phyloP scores from a whole-genome alignment of 37 sponge, comb jelly and placozoan species.

The Halisarca cf. caerulea region DNA sequence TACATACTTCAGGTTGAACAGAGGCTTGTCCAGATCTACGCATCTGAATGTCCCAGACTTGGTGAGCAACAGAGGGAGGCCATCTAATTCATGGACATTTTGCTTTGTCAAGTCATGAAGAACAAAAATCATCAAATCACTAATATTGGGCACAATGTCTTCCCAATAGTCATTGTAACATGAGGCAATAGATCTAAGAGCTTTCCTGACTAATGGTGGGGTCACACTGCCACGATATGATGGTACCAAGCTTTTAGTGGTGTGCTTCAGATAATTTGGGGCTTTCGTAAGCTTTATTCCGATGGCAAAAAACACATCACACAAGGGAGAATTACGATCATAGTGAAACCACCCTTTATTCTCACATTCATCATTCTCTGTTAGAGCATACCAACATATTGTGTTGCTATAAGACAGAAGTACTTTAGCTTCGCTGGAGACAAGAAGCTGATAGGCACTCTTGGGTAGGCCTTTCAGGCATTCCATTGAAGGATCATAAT shows the following conservation, averaged over 20 bases:
- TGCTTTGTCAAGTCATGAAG: background rate
- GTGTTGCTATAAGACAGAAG: background rate
- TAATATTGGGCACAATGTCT: background rate
- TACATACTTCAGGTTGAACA: background rate
- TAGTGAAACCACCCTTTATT: background rate
- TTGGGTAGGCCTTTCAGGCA: background rate
- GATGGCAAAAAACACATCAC: background rate
- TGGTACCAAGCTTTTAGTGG: no score
- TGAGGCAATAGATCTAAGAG: background rate
- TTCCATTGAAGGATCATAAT: background rate
- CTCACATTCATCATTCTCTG: background rate
- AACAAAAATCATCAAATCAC: background rate
- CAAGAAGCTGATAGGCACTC: background rate
- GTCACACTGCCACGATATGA: background rate
- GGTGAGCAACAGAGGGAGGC: constrained; percentile 15
- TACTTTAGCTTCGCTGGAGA: background rate
- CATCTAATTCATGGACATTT: background rate
- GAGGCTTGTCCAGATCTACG: background rate
- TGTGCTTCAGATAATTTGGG: background rate
- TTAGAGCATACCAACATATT: background rate
- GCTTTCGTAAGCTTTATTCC: constrained; percentile 3
- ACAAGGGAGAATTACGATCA: background rate
- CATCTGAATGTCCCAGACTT: background rate
- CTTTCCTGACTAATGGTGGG: background rate
- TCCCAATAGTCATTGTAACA: background rate